Conservation (phyloP, 2,888 invertebrate species). For the Agrochola circellaris region DNA sequence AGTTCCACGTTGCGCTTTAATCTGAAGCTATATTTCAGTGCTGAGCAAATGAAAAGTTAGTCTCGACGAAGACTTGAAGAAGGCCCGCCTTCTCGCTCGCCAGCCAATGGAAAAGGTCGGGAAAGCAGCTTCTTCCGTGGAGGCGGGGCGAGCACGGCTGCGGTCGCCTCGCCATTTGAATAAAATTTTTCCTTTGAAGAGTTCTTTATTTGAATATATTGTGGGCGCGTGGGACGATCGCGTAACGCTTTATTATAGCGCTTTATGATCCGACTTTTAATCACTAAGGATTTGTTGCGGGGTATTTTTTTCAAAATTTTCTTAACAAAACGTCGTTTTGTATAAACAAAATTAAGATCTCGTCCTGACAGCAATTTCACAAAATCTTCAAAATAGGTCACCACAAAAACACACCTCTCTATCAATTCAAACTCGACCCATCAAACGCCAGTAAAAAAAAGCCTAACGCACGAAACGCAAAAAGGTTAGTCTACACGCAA, state of each 20-base stretch:
- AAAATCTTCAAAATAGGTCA: neutral
- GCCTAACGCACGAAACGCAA: conserved; percentile 29
- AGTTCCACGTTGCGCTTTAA: conserved; percentile 87
- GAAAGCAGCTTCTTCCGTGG: conserved; percentile 88
- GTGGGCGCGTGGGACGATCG: conserved; percentile 74
- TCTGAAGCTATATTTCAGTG: conserved; percentile 88
- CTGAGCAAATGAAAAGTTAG: conserved; percentile 90
- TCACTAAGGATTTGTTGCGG: conserved; percentile 44
- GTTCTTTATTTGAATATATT: conserved; percentile 88
- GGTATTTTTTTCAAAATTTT: neutral
- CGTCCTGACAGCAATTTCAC: neutral
- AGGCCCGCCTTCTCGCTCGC: conserved; percentile 84
- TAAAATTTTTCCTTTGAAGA: conserved; percentile 87
- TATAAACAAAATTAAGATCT: neutral
- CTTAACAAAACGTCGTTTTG: neutral
- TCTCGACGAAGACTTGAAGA: conserved; percentile 86
- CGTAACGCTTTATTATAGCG: conserved; percentile 64
- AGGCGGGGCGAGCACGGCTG: conserved; percentile 85
- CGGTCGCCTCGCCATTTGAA: conserved; percentile 88
- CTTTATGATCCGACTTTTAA: conserved; percentile 64
- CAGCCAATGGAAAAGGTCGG: conserved; percentile 89
- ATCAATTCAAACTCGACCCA: conserved; percentile 20
- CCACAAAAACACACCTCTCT: conserved; percentile 5
- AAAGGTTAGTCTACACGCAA: conserved; percentile 73
- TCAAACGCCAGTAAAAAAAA: conserved; percentile 53